Evolutionary conservation across 2,797 vertebrate genomes (phyloP), one percentile per base, ranked within the genome.

Genomic region (Aulostomus chinensis): DNA sequence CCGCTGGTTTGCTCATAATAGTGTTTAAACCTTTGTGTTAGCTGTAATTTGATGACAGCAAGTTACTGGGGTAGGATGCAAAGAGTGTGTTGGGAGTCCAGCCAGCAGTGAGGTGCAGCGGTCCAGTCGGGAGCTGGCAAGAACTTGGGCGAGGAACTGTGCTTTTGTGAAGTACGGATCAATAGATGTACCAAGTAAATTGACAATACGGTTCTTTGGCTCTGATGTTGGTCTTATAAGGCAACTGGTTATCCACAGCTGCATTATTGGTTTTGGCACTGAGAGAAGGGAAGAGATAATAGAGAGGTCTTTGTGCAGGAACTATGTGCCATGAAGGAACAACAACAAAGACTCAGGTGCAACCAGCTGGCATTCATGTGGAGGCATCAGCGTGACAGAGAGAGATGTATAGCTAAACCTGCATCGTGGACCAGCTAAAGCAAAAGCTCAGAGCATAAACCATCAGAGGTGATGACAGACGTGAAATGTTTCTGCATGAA

Each of bases 101-200:
- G 66, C 55, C 73, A 73, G 66, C 60, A 12, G 53, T 20, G 39
- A 75, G 65, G 31, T 47, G 13, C 36, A 41, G 42, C 13, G 30
- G 51, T 54, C 32, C 26, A 17, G 42, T 25, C 29, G 47, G 37
- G 16, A 61, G 43, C 61, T 37, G 37, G 28, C n/a, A 4, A 47
- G 54, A 36, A 41, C 61, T 63, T 60, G 46, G 54, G 74, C 66
- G 60, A 58, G 18, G 29, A 66, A n/a, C n/a, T n/a, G n/a, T 48
- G 52, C 68, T 69, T 80, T 73, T 73, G 58, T 70, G 45, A 68
- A 40, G 55, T 52, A 54, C 49, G 33, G 58, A 80, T 80, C 68
- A 2, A 81, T 78, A 64, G 25, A 54, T 68, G 68, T 52, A 58
- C 56, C 39, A 49, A 67, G 59, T 55, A 79, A 78, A 82, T 62